Conservation (phyloP, 2,888 invertebrate species). For the Drosophila birchii region DNA sequence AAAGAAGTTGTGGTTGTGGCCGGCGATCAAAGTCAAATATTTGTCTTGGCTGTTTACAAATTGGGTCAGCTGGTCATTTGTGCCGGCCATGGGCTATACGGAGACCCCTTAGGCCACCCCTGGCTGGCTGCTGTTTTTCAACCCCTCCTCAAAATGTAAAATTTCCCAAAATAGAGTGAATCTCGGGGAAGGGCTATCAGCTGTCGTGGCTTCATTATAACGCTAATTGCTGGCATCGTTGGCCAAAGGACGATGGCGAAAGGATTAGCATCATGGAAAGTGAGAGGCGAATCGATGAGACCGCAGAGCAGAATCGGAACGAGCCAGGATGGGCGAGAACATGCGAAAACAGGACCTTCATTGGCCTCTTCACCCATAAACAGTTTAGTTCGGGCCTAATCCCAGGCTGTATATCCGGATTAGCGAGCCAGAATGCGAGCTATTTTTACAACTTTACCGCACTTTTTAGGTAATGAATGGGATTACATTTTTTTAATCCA, state of each 20-base stretch:
- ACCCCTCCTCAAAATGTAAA: slow-evolving; percentile 45
- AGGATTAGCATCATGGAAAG: slow-evolving; percentile 61
- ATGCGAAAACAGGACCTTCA: slow-evolving; percentile 9
- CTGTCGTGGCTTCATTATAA: slow-evolving; percentile 69
- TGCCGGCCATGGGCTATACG: slow-evolving; percentile 6
- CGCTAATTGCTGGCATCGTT: slow-evolving; percentile 61
- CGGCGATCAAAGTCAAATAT: slow-evolving; percentile 65
- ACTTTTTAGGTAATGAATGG: slow-evolving; percentile 80
- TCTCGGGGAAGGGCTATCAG: slow-evolving; percentile 54
- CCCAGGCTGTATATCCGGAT: slow-evolving; percentile 65
- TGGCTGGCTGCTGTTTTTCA: background rate
- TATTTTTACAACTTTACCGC: slow-evolving; percentile 54
- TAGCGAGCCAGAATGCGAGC: slow-evolving; percentile 47
- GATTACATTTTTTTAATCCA: slow-evolving; percentile 73
- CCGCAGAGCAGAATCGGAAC: background rate
- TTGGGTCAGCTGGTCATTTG: slow-evolving; percentile 62
- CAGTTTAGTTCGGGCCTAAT: slow-evolving; percentile 62
- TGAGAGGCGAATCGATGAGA: slow-evolving; percentile 21
- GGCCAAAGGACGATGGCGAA: slow-evolving; percentile 19
- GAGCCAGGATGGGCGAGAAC: background rate
- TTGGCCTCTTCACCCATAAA: slow-evolving; percentile 65
- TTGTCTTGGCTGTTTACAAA: slow-evolving; percentile 53
- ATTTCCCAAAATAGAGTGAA: slow-evolving; percentile 57
- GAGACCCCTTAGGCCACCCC: slow-evolving; percentile 1
- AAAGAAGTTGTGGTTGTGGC: slow-evolving; percentile 43